Evolutionary conservation across 2,113 vertebrate genomes (phyloP).

Genomic region (Caloenas nicobarica): DNA sequence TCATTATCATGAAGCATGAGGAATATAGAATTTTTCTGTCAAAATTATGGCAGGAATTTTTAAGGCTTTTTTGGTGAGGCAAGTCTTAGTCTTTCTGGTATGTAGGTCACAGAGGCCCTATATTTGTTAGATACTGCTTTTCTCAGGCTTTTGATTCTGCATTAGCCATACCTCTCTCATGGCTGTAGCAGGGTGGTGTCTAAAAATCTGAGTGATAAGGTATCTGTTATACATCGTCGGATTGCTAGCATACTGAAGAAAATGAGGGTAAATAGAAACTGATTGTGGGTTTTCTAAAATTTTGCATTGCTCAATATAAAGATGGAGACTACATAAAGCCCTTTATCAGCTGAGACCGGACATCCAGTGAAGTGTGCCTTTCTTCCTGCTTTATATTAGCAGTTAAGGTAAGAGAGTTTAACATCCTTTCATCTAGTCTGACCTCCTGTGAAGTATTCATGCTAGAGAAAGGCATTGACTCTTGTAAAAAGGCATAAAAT

Average conservation of each 20-base stretch:
- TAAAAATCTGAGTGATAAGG: neutral
- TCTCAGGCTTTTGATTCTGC: neutral
- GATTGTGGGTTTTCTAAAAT: neutral
- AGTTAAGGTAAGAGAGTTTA: neutral
- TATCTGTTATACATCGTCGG: fast-evolving
- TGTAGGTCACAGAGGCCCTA: fast-evolving
- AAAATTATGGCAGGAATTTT: neutral
- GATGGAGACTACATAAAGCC: neutral
- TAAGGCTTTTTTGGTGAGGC: neutral
- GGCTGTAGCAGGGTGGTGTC: neutral
- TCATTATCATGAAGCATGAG: neutral
- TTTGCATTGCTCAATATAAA: neutral
- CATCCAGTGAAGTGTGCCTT: neutral
- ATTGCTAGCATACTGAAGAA: neutral
- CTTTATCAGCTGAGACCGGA: neutral
- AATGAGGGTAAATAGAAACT: neutral
- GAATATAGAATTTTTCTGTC: neutral
- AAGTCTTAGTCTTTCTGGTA: neutral
- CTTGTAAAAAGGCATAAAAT: neutral
- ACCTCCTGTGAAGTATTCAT: neutral
- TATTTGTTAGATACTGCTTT: neutral
- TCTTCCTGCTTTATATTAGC: neutral
- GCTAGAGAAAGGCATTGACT: neutral
- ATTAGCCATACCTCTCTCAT: neutral
- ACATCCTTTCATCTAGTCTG: neutral